Conservation (phyloP, 2,888 invertebrate species). For the Nomada ferruginata region DNA sequence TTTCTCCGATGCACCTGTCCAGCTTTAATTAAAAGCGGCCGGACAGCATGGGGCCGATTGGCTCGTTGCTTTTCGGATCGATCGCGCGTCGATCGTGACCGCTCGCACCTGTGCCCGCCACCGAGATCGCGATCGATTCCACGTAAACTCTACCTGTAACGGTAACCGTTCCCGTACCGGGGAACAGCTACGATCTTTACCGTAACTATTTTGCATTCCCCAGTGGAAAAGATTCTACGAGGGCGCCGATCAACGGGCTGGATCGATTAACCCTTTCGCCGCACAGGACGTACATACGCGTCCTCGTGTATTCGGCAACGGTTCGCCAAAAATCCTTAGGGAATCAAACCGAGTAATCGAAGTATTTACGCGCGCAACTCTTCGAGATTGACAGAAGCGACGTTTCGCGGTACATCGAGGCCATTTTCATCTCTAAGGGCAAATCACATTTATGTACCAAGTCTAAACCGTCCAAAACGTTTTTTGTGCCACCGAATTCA, state of each 20-base stretch:
- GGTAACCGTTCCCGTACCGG: slow-evolving; percentile 11
- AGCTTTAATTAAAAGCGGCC: slow-evolving; percentile 48
- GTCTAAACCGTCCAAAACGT: too few relatives aligned
- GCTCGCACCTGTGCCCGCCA: slow-evolving; percentile 35
- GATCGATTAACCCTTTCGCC: background rate
- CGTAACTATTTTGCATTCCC: background rate
- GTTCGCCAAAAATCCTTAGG: too few relatives aligned
- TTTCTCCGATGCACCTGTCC: slow-evolving; percentile 59
- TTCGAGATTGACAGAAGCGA: too few relatives aligned
- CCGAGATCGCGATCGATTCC: slow-evolving; percentile 25
- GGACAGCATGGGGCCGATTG: slow-evolving; percentile 10
- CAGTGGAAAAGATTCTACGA: background rate
- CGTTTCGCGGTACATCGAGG: too few relatives aligned
- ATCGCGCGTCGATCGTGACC: slow-evolving; percentile 38
- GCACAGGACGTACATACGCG: background rate
- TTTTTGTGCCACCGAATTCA: too few relatives aligned
- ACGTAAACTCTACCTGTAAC: slow-evolving; percentile 24
- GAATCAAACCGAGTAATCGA: too few relatives aligned
- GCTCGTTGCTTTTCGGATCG: slow-evolving; percentile 46
- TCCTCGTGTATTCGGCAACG: too few relatives aligned
- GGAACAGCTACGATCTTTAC: background rate
- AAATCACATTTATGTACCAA: too few relatives aligned
- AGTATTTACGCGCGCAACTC: too few relatives aligned
- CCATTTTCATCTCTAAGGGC: too few relatives aligned
- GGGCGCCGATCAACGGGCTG: background rate